Base-by-base conservation (phyloP, 2,797 vertebrate species). In the Lutjanus campechanus region DNA sequence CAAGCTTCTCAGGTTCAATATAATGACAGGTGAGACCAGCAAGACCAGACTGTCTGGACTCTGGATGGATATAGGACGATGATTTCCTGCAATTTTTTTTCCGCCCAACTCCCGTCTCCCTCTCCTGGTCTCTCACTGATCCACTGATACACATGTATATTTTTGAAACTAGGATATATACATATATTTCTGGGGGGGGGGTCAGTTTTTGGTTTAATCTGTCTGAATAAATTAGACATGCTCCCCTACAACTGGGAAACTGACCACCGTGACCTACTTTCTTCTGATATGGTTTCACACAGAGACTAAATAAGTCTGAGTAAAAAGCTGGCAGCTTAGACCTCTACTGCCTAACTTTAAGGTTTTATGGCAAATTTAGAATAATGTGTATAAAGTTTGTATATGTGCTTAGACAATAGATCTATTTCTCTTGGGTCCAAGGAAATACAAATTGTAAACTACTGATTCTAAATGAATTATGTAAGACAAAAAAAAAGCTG, bases 241-340 rank as follows among this genome's bases (percentile, higher is more conserved):
- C 50, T 59, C 4, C 3, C 20, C 47, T 54, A 10, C 63, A 77
- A 81, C 68, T 75, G 19, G 59, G 49, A 81, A 81, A 75, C 51
- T 53, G 76, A 69, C 79, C 64, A 72, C 79, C 51, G 51, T 63
- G 62, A 76, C 80, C 64, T 68, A 46, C 56, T 73, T 70, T 68
- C 56, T 40, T 49, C 69, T 71, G 58, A 76, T 70, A 65, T 40
- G n/a, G 19, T 70, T 79, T 68, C 69, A 76, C 64, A 29, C 47
- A 44, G 46, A 78, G 43, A 50, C 13, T 19, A 54, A 74, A 66
- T 22, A 53, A 62, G 9, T 40, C 25, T 3, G 20, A 73, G 41
- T 65, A 10, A 55, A 78, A 69, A 44, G 29, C 41, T 53, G 12
- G 16, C 20, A 50, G 29, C 41, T 53, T 15, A 13, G 20, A 41